Percentiles rank a stretch among this genome's conserved stretches.
phyloP scores from a whole-genome alignment of 2,113 vertebrate genomes.

The Anthoscopus minutus region DNA sequence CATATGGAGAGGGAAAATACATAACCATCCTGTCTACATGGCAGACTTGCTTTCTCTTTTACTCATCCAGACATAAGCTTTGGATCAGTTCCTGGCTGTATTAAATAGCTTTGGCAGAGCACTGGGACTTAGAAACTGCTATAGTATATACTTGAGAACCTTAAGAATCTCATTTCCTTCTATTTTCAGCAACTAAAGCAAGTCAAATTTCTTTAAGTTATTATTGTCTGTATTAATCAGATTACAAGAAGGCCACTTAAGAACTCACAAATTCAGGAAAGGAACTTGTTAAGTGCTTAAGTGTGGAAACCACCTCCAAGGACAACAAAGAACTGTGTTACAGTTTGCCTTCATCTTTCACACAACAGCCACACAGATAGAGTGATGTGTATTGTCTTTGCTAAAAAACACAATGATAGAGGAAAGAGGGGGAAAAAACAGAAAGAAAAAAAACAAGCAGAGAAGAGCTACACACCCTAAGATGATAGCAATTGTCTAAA shows the following conservation, averaged over 20 bases:
- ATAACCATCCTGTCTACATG: not conserved
- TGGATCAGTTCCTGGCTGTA: not conserved
- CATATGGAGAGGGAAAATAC: not conserved
- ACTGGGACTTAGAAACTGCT: not conserved
- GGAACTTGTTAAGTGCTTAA: not conserved
- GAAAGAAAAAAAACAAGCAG: fast-evolving
- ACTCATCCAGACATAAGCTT: not conserved
- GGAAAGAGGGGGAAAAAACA: fast-evolving
- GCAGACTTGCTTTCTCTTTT: not conserved
- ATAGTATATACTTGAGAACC: not conserved
- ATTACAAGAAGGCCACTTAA: not conserved
- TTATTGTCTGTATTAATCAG: not conserved
- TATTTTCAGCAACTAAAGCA: not conserved
- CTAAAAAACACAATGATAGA: not conserved
- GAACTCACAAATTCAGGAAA: not conserved
- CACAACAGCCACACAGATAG: not conserved
- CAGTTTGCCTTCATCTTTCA: not conserved
- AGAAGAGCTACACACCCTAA: not conserved
- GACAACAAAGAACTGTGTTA: not conserved
- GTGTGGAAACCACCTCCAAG: not conserved
- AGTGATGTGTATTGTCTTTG: not conserved
- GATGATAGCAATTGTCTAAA: not conserved
- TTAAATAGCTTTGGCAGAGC: not conserved
- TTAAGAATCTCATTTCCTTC: not conserved
- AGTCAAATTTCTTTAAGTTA: not conserved